Base-by-base conservation (phyloP, 2,888 invertebrate genomes). In the Pasiphila rectangulata region DNA sequence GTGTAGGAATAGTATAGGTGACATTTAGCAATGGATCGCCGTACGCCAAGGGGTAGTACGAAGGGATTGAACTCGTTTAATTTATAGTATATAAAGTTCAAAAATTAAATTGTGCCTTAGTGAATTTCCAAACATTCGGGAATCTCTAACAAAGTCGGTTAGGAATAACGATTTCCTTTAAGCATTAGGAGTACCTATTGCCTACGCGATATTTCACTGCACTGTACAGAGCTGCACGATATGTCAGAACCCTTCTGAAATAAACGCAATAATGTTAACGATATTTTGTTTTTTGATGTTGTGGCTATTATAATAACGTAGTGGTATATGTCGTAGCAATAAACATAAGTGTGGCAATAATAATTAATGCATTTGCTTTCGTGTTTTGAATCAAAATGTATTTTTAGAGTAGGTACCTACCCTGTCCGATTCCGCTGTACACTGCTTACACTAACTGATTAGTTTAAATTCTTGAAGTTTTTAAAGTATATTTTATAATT, bases 41-140 rank as follows among this genome's bases (percentile, higher is more conserved):
- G 20, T 30, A 9, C 32, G 39, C 9, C 19, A 13, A 21, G 25
- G 25, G 12, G 9, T 3, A 19, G 13, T 30, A 13, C 15, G 30
- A 15, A 29, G 13, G 40, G 30, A 77, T 79, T 79, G 74, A 76
- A 78, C 72, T 79, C 65, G 63, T 79, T 84, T 84, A 72, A 79
- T 75, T 84, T 76, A 81, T 77, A 73, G 56, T 77, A 72, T 75
- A 82, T 79, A 79, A 83, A 86, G 84, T 87, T 85, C 86, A 87
- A 87, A 85, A 81, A 82, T 46, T 79, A 83, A 84, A 87, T 86
- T 85, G 87, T 88, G 87, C 87, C 87, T 88, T 88, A 87, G 86
- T 80, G 83, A 75, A 76, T 81, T 82, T 76, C 61, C 63, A 47
- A 35, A 38, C 43, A 78, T 78, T 75, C 75, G 72, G 51, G 46